These are phyloP conservation scores for Ictalurus punctatus DNA, from an alignment of 2,113 vertebrate species.

Conservation along the genomic window DNA sequence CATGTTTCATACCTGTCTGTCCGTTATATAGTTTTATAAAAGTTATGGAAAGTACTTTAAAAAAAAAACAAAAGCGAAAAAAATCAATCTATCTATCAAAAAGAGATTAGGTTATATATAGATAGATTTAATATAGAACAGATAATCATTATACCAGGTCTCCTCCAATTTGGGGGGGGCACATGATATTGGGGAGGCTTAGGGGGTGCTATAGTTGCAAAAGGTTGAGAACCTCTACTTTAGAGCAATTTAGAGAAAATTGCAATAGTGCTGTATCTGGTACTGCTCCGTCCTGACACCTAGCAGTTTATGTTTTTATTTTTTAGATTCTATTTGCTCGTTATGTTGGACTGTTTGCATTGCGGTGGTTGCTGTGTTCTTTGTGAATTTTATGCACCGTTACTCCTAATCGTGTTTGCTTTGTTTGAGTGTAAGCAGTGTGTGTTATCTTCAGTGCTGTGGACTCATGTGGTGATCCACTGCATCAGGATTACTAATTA, in stretches of 20 bases:
- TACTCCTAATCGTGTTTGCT: neutral
- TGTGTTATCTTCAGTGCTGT: neutral
- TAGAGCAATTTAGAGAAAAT: no score
- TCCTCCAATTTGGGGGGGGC: no score
- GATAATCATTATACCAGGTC: no score
- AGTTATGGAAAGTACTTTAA: no score
- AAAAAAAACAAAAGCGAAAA: no score
- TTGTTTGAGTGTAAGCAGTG: neutral
- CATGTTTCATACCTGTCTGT: no score
- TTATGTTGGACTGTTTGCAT: neutral
- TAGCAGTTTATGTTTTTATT: neutral
- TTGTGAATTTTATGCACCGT: neutral
- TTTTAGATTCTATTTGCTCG: neutral
- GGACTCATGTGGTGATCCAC: neutral
- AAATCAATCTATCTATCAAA: no score
- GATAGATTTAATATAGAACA: no score
- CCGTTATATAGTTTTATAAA: no score
- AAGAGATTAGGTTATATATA: no score
- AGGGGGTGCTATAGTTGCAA: no score
- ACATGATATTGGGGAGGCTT: no score
- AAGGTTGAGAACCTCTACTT: neutral
- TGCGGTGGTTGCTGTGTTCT: neutral
- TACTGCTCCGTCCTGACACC: neutral
- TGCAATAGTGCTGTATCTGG: neutral
- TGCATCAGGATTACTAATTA: neutral